Percentiles rank a stretch among this genome's conserved stretches.
Conservation (phyloP, 2,113 vertebrate genomes). For the Sclerurus mexicanus region DNA sequence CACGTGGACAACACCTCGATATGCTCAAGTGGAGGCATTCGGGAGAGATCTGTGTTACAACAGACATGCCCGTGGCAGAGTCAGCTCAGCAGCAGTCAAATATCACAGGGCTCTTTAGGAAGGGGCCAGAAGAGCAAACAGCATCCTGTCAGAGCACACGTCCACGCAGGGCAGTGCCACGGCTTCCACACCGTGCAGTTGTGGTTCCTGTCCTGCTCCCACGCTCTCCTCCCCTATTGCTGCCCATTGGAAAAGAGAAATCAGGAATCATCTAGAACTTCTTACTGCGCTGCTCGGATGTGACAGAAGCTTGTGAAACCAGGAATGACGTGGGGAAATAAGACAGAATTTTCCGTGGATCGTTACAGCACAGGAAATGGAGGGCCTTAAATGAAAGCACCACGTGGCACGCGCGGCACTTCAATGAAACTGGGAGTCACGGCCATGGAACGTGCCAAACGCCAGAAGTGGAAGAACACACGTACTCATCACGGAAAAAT, state of each 20-base stretch:
- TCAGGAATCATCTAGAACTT: background rate
- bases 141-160: background rate
- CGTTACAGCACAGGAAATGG: background rate
- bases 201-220: background rate
- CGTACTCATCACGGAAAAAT: background rate
- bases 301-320: background rate
- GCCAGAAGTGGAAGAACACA: background rate
- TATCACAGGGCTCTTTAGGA: background rate
- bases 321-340: background rate
- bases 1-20: background rate
- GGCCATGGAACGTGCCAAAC: background rate
- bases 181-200: background rate
- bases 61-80: background rate
- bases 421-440: background rate
- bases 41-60: background rate
- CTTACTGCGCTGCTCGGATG: background rate
- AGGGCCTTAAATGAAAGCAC: background rate
- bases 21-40: background rate
- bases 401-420: background rate
- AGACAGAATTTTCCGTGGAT: fast-evolving
- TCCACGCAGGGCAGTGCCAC: background rate
- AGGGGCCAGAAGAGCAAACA: background rate
- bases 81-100: background rate
- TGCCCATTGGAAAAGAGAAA: background rate
- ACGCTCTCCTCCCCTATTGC: background rate